Evolutionary conservation across 2,888 invertebrate genomes (phyloP), one percentile per base, ranked within the genome.

Genomic region (Busseola fusca): DNA sequence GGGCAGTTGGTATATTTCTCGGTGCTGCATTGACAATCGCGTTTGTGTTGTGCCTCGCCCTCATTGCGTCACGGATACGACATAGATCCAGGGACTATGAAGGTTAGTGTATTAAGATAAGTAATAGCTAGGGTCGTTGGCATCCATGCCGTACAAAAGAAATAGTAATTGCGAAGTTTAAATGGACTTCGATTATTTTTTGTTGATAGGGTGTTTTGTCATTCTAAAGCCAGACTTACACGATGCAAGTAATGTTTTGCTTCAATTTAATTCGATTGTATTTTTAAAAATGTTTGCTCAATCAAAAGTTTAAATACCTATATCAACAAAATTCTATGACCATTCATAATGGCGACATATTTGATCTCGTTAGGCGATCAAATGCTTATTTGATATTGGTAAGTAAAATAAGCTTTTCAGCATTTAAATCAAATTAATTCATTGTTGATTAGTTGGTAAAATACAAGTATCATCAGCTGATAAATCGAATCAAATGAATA

Each of bases 1-100:
- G 95, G 95, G 94, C 94, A 56, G 89, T 96, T 12, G 97, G 97
- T 1, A 96, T 97, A 58, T 95, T 97, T 71, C 96, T 97, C 64
- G 97, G 97, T 7, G 96, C 97, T 40, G 97, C 97, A 16, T 95
- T 97, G 27, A 97, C 97, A 6, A 96, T 98, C 21, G 96, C 97
- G 1, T 92, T 97, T 64, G 96, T 97, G 69, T 93, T 97, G 52
- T 96, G 97, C 73, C 95, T 97, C 52, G 97, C 97, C 27, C 93
- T 97, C 63, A 96, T 96, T 25, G 96, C 96, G 2, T 94, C 97
- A 16, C 96, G 96, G 88, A 91, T 97, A 75, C 93, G 97, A 34
- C 96, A 96, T 59, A 91, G 96, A 75, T 87, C 93, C 16, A 90
- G 94, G 50, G 94, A 95, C 78, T 95, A 95, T 88, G 96, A 90